Base-by-base conservation (phyloP, 2,888 invertebrate species). In the Lampropteryx suffumata region DNA sequence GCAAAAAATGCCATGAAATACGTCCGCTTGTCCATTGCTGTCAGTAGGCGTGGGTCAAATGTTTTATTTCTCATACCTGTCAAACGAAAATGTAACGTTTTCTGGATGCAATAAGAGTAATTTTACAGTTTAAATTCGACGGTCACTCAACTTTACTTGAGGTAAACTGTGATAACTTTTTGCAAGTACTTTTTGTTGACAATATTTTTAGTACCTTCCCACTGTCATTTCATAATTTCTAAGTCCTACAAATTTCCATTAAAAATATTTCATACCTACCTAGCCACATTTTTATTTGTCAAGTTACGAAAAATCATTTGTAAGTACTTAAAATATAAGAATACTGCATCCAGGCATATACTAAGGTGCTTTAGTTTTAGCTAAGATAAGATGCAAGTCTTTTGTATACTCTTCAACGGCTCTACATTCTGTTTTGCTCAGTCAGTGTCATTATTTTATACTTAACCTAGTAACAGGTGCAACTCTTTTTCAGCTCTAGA, bases 21-120 rank as follows among this genome's bases (percentile, higher is more conserved):
- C 84, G 84, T 79, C 75, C 72, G 79, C 80, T 77, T 82, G 82
- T 83, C 79, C 84, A 79, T 70, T 73, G 74, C 74, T 73, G 73
- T 64, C 69, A 76, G 88, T 84, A 86, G 86, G 88, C 85, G 86
- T 85, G 85, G 85, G 86, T 85, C 85, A 85, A 77, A 79, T 80
- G 73, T 61, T 78, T 72, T 69, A 62, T 61, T 68, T 73, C 72
- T 68, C 71, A 55, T 63, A 59, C 51, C 56, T 55, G 69, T 60
- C 68, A 61, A 56, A 50, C 69, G 57, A 84, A 78, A 80, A 73
- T 79, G 68, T 32, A 55, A 64, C 78, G 65, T 70, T 79, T 66
- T 50, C 27, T 55, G 52, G 7, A 3, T 33, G 73, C 56, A 61
- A 70, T 77, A 83, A 75, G 77, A 67, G 63, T 63, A 64, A 66